phyloP scores from a whole-genome alignment of 2,888 invertebrate species.

The Cataglyphis rosenhaueri region DNA sequence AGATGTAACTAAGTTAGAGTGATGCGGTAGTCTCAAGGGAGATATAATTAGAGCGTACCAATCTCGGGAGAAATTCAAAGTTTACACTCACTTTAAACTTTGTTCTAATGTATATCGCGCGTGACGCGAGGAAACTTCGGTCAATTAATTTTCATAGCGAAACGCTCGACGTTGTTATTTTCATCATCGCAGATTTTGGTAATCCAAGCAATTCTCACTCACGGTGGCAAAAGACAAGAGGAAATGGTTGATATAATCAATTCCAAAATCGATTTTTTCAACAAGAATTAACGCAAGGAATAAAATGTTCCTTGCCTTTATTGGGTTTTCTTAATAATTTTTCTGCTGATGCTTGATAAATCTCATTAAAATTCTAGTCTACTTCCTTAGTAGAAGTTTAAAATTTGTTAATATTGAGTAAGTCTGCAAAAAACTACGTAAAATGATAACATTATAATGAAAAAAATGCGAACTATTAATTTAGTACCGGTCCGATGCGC shows the following conservation, averaged over 20 bases:
- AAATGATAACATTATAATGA: too few species aligned
- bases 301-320: background rate
- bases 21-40: slow-evolving; percentile 3
- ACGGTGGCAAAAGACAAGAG: background rate
- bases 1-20: slow-evolving; percentile 16
- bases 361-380: background rate
- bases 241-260: background rate
- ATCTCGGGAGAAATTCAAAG: slow-evolving; percentile 48
- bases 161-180: background rate
- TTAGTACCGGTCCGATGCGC: too few species aligned
- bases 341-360: background rate
- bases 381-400: background rate
- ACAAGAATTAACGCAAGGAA: background rate
- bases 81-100: slow-evolving; percentile 51
- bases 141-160: slow-evolving; percentile 34
- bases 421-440: too few species aligned
- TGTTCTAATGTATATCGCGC: slow-evolving; percentile 30
- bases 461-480: too few species aligned
- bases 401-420: too few species aligned
- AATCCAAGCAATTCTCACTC: background rate
- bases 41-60: slow-evolving; percentile 40
- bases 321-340: background rate
- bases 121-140: slow-evolving; percentile 22
- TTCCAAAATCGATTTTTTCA: background rate
- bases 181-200: slow-evolving; percentile 16